Percentiles rank a stretch among this genome's conserved stretches.
These are phyloP conservation scores for Delia radicum DNA, from an alignment of 1,140 invertebrate species.

Conservation along the genomic window DNA sequence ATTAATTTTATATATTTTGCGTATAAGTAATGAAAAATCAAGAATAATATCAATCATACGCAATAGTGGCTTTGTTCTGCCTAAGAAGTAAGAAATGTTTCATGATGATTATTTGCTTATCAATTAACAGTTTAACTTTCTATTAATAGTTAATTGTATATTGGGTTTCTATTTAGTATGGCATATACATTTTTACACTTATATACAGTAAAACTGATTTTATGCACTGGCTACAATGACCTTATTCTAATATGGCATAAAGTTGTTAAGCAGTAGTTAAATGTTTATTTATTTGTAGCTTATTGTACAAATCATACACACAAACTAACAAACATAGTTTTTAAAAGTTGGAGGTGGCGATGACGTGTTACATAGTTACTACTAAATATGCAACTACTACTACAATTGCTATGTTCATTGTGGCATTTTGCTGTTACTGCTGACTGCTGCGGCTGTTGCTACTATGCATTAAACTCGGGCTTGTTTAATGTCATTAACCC, in stretches of 20 bases:
- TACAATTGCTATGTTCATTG: not conserved
- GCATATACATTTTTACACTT: too few relatives aligned
- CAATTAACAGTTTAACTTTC: too few relatives aligned
- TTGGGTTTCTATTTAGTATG: too few relatives aligned
- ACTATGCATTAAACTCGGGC: not conserved
- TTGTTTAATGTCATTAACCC: not conserved
- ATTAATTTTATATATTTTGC: too few relatives aligned
- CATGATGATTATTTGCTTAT: too few relatives aligned
- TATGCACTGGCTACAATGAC: slow-evolving; percentile 11
- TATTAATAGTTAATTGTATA: too few relatives aligned
- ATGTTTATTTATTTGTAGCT: not conserved
- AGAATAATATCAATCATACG: too few relatives aligned
- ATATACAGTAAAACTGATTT: not conserved
- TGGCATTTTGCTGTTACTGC: not conserved
- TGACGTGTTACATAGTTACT: slow-evolving; percentile 17
- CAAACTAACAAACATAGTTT: too few relatives aligned
- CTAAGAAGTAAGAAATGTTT: too few relatives aligned
- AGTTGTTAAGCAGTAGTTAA: slow-evolving; percentile 2
- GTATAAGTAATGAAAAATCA: too few relatives aligned
- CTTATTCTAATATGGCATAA: slow-evolving; percentile 21
- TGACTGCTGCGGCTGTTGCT: not conserved
- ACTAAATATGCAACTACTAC: not conserved
- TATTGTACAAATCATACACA: too few relatives aligned
- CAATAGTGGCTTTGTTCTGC: too few relatives aligned
- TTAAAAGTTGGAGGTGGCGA: slow-evolving; percentile 16